These are phyloP conservation scores for Xanthorhoe spadicearia DNA, from an alignment of 2,888 invertebrate species.

Conservation along the genomic window DNA sequence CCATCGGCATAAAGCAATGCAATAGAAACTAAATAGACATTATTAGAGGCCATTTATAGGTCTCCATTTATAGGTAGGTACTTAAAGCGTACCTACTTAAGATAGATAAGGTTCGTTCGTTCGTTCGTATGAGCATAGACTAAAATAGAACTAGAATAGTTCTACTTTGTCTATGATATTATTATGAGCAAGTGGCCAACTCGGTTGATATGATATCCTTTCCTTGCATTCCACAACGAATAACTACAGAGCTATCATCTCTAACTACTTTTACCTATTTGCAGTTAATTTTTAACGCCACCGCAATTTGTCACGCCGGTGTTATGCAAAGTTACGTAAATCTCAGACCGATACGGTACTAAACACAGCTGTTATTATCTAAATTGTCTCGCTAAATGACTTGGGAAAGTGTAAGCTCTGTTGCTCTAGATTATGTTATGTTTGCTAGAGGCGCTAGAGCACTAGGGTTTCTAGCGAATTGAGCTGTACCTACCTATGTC, in stretches of 20 bases:
- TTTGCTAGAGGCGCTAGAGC: not conserved
- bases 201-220: not conserved
- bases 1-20: too few relatives aligned
- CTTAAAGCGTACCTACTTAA: too few relatives aligned
- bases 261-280: slow-evolving; percentile 12
- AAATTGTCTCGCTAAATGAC: not conserved
- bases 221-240: not conserved
- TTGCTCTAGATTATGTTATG: slow-evolving; percentile 13
- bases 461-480: not conserved
- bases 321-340: slow-evolving; percentile 58
- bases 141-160: too few relatives aligned
- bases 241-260: not conserved
- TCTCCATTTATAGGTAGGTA: too few relatives aligned
- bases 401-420: slow-evolving; percentile 34
- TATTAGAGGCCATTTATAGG: too few relatives aligned
- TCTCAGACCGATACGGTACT: slow-evolving; percentile 43
- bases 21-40: too few relatives aligned
- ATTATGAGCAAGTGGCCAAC: too few relatives aligned
- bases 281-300: slow-evolving; percentile 20
- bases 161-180: too few relatives aligned
- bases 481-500: not conserved
- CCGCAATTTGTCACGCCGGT: slow-evolving; percentile 44
- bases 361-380: slow-evolving; percentile 13
- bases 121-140: too few relatives aligned
- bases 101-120: too few relatives aligned